These are phyloP conservation scores for Mastigias papua DNA, from an alignment of 30 jellyfish, hydroid and myxozoan genomes.

Conservation along the genomic window DNA sequence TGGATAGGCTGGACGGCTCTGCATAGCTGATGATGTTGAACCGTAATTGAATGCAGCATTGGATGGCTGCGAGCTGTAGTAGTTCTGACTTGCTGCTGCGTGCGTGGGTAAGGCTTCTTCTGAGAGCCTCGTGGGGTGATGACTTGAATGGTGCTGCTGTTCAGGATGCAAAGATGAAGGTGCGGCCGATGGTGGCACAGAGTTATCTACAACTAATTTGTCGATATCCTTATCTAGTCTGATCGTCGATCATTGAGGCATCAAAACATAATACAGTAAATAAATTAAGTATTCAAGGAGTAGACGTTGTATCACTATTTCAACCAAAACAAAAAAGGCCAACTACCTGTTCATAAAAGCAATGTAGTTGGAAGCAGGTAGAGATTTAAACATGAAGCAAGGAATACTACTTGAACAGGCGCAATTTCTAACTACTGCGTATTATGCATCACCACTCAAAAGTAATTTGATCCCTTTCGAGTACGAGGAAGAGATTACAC, in stretches of 20 bases:
- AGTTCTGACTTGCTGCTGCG: slow-evolving; percentile 13
- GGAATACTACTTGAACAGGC: too few relatives aligned
- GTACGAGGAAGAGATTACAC: too few relatives aligned
- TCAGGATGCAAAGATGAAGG: background rate
- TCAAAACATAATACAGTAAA: too few relatives aligned
- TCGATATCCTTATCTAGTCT: background rate
- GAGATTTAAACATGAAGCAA: too few relatives aligned
- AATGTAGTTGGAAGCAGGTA: too few relatives aligned
- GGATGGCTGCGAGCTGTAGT: slow-evolving; percentile 1
- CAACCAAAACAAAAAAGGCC: too few relatives aligned
- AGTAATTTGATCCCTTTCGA: too few relatives aligned
- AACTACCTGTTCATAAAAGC: too few relatives aligned
- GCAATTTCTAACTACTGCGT: too few relatives aligned
- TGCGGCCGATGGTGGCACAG: background rate
- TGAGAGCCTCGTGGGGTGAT: background rate
- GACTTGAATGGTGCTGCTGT: background rate
- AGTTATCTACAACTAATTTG: background rate
- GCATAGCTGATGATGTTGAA: slow-evolving; percentile 21
- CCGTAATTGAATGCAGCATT: background rate
- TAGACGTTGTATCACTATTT: too few relatives aligned
- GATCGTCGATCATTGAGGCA: background rate
- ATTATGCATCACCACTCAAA: too few relatives aligned
- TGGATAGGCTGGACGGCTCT: slow-evolving; percentile 16
- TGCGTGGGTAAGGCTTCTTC: background rate
- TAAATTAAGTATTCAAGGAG: too few relatives aligned